A percentile compares a stretch with the other conserved stretches of the same genome.
These are phyloP conservation scores for Corvus cornix DNA, from an alignment of 2,113 vertebrate genomes.

Conservation along the genomic window DNA sequence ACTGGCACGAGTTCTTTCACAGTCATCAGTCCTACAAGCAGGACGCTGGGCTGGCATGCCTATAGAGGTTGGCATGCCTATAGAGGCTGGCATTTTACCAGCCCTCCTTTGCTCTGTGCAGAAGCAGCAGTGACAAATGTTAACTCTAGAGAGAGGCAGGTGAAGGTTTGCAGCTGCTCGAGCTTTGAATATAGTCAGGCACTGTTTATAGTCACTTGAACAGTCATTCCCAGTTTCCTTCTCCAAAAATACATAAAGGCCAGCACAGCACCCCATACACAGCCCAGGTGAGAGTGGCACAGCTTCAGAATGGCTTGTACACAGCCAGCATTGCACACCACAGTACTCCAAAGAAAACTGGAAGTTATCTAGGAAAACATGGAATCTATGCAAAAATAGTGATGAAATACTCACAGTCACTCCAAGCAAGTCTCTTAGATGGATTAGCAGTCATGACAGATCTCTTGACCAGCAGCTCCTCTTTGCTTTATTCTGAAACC, in stretches of 20 bases:
- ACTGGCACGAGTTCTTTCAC: neutral
- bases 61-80: neutral
- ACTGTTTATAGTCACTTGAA: neutral
- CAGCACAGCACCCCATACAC: neutral
- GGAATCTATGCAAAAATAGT: neutral
- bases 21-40: neutral
- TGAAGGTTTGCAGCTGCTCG: neutral
- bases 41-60: neutral
- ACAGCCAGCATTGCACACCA: neutral
- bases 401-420: constrained; percentile 46
- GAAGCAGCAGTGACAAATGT: neutral
- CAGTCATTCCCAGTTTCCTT: neutral
- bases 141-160: neutral
- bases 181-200: neutral
- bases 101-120: neutral
- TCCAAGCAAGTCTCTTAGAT: neutral
- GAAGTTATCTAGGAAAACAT: neutral
- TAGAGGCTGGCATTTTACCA: neutral
- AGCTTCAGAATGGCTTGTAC: neutral
- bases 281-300: neutral
- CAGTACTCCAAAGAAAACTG: neutral
- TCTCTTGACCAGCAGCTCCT: neutral
- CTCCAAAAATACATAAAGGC: neutral
- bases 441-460: neutral
- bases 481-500: constrained; percentile 21